These are phyloP conservation scores for Geotrypetes seraphini DNA, from an alignment of 2,797 vertebrate species.

Conservation along the genomic window DNA sequence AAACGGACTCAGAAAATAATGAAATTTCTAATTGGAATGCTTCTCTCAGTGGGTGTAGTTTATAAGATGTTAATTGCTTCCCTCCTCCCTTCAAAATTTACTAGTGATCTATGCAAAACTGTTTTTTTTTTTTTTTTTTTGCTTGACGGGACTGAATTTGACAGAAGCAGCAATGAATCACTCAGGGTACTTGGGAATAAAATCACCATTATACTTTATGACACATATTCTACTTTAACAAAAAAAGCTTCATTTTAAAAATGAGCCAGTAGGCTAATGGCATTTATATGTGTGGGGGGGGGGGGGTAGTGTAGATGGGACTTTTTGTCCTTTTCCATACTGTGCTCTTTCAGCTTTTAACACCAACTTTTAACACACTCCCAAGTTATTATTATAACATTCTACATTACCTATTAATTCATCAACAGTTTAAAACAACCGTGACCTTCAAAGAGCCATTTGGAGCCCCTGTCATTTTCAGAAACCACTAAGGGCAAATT, in stretches of 20 bases:
- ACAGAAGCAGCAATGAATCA: slow-evolving; percentile 24
- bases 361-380: slow-evolving; percentile 16
- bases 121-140: no score
- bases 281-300: no score
- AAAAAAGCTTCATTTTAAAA: slow-evolving; percentile 7
- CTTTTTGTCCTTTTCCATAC: slow-evolving; percentile 33
- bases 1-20: slow-evolving; percentile 40
- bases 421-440: slow-evolving; percentile 54
- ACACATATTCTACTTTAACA: background rate
- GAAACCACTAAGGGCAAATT: slow-evolving; percentile 40
- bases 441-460: slow-evolving; percentile 48
- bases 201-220: slow-evolving; percentile 3
- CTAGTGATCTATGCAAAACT: slow-evolving; percentile 31
- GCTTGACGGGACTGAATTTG: slow-evolving; percentile 22
- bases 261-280: slow-evolving; percentile 3
- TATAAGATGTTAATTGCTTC: slow-evolving; percentile 30
- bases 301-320: slow-evolving; percentile 38
- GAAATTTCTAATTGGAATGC: slow-evolving; percentile 40
- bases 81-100: slow-evolving; percentile 24
- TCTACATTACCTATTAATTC: slow-evolving; percentile 46
- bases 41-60: slow-evolving; percentile 38
- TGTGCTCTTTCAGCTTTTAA: slow-evolving; percentile 32
- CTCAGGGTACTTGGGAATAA: background rate
- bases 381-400: slow-evolving; percentile 37
- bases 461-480: slow-evolving; percentile 33